These are phyloP conservation scores for Gopherus flavomarginatus DNA, from an alignment of 2,113 vertebrate species.

Conservation along the genomic window DNA sequence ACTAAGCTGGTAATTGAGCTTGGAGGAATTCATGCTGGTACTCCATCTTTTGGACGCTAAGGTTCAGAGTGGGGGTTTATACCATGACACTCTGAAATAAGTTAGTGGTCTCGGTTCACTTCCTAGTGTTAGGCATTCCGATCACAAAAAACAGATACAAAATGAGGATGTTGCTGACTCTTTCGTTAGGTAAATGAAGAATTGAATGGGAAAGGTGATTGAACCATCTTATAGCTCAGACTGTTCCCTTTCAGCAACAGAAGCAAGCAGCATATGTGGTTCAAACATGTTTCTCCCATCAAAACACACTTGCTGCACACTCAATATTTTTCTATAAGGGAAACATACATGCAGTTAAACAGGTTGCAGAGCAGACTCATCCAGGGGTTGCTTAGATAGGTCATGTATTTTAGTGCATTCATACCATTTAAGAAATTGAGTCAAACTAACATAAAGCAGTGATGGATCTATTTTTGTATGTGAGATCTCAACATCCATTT, in stretches of 20 bases:
- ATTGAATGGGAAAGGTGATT: background rate
- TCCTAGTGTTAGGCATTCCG: conserved; percentile 55
- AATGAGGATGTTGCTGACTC: accelerated
- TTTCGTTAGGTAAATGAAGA: accelerated
- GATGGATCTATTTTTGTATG: background rate
- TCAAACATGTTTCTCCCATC: accelerated
- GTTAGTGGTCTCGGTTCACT: conserved; percentile 53
- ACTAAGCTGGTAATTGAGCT: no score
- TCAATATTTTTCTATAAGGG: accelerated
- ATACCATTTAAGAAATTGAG: background rate
- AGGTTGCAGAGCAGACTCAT: background rate
- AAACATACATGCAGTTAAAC: background rate
- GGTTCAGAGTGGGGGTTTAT: no score
- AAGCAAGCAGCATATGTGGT: accelerated
- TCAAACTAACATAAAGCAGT: background rate
- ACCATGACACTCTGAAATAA: background rate
- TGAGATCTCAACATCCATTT: background rate
- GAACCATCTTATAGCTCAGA: background rate
- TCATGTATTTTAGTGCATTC: accelerated
- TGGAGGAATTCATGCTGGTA: no score
- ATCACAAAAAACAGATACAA: background rate
- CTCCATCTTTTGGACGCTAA: no score
- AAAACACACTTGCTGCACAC: accelerated
- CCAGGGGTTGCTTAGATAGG: accelerated
- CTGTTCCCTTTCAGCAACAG: background rate